Percentiles rank a stretch among this genome's conserved stretches.
Conservation (phyloP, 2,888 invertebrate species). For the Drosophila infuscata region DNA sequence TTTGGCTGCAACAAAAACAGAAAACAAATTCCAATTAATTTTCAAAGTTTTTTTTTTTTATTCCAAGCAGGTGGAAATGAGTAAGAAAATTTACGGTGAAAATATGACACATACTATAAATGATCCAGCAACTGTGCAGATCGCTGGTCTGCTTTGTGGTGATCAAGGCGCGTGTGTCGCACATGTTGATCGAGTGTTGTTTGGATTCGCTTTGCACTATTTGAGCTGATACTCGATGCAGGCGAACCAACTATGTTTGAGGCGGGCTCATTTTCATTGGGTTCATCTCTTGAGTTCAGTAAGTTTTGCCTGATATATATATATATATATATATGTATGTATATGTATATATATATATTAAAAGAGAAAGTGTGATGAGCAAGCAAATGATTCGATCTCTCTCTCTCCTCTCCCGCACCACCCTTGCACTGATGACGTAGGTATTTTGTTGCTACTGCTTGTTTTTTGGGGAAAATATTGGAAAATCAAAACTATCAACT, state of each 20-base stretch:
- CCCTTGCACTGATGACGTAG: constrained; percentile 61
- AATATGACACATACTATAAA: constrained; percentile 87
- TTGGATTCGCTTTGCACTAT: constrained; percentile 1
- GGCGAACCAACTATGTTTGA: background rate
- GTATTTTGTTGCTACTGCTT: constrained; percentile 46
- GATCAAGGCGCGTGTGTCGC: constrained; percentile 88
- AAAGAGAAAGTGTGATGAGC: background rate
- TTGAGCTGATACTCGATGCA: background rate
- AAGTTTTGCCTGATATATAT: background rate
- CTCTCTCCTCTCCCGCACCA: background rate
- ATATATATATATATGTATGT: background rate
- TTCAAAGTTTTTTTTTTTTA: background rate
- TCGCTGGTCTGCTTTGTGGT: constrained; percentile 87
- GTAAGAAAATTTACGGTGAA: background rate
- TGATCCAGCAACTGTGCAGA: constrained; percentile 91
- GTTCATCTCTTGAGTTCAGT: background rate
- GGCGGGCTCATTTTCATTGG: constrained; percentile 6
- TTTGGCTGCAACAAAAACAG: constrained; percentile 75
- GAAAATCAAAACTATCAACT: constrained; percentile 33
- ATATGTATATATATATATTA: background rate
- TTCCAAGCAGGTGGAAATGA: background rate
- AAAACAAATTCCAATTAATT: background rate
- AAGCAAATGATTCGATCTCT: background rate
- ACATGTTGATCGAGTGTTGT: constrained; percentile 83
- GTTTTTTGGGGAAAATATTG: constrained; percentile 24